phyloP scores from a whole-genome alignment of 2,113 vertebrate species.

The Pedionomus torquatus region DNA sequence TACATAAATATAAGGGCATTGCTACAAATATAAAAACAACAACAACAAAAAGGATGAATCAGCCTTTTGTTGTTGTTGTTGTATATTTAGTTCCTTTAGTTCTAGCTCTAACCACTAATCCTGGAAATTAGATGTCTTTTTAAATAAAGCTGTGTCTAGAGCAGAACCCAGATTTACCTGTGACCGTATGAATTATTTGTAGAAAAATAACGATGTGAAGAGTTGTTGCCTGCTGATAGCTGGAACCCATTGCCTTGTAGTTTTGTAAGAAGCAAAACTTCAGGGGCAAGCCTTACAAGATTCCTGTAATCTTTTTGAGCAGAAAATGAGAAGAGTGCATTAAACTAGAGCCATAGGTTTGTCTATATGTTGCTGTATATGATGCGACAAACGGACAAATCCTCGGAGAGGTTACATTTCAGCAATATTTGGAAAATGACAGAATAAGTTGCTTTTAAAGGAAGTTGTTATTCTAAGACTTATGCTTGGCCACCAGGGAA shows the following conservation, averaged over 20 bases:
- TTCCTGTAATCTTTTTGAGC: background rate
- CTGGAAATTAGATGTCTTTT: background rate
- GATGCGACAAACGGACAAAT: background rate
- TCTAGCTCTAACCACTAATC: background rate
- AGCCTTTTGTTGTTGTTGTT: too few species aligned
- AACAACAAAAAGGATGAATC: too few species aligned
- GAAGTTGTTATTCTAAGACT: background rate
- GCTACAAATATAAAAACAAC: too few species aligned
- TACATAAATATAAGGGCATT: background rate
- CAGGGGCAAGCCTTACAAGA: background rate
- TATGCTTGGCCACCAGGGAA: too few species aligned
- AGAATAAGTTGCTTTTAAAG: background rate
- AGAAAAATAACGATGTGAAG: background rate
- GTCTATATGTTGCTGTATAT: too few species aligned
- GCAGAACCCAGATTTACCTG: background rate
- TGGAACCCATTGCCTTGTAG: background rate
- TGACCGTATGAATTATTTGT: background rate
- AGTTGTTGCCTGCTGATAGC: background rate
- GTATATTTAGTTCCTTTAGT: background rate
- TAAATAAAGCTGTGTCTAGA: background rate
- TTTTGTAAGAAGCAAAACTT: background rate
- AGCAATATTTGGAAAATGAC: background rate
- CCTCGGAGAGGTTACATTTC: background rate
- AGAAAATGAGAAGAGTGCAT: background rate
- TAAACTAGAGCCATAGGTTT: background rate